A percentile compares a stretch with the other conserved stretches of the same genome.
phyloP scores from a whole-genome alignment of 2,113 vertebrate species.

The Crotalus tigris region DNA sequence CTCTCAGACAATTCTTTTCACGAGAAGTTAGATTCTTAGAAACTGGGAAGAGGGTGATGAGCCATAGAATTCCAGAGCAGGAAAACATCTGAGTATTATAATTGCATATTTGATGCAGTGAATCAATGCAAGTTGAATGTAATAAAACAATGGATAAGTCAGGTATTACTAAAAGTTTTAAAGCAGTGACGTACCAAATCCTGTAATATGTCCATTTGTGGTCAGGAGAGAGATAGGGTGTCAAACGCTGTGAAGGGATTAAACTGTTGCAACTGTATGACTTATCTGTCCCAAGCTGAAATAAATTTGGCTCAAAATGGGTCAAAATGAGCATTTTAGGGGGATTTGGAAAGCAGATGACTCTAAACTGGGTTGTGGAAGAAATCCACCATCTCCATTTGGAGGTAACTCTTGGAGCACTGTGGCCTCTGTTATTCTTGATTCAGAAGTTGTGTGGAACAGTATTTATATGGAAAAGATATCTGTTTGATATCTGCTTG shows the following conservation, averaged over 20 bases:
- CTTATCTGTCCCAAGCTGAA: neutral
- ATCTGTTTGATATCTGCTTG: neutral
- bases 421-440: too few species aligned
- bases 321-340: neutral
- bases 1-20: too few species aligned
- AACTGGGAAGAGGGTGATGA: neutral
- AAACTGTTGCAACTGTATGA: neutral
- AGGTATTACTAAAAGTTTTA: neutral
- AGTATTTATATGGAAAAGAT: neutral
- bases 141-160: neutral
- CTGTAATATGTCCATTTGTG: neutral
- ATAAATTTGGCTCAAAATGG: neutral
- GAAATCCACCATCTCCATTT: neutral
- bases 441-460: neutral
- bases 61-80: neutral
- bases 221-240: neutral
- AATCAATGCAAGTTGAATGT: neutral
- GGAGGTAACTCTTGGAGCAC: neutral
- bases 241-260: too few species aligned
- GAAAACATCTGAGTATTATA: neutral
- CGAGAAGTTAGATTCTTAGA: neutral
- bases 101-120: neutral
- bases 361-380: neutral
- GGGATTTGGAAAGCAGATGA: neutral
- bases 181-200: neutral